Evolutionary conservation across 2,113 vertebrate genomes (phyloP).

Genomic region (Pardalotus punctatus): DNA sequence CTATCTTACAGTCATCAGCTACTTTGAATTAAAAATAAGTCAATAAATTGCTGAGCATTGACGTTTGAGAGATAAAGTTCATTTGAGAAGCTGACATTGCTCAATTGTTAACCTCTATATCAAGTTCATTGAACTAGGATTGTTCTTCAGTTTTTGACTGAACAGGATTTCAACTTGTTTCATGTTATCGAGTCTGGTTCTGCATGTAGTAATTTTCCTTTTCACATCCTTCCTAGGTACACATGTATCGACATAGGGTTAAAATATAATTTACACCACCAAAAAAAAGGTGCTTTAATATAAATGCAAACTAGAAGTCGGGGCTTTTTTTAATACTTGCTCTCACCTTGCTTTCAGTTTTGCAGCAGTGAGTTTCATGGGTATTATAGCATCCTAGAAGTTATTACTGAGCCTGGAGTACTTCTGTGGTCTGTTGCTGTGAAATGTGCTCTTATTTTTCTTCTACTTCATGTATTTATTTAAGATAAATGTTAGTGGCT

Average conservation of each 20-base stretch:
- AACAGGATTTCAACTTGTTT: not conserved
- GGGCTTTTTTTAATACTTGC: not conserved
- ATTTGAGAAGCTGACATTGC: not conserved
- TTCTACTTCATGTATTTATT: not conserved
- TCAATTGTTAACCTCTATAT: not conserved
- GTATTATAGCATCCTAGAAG: not conserved
- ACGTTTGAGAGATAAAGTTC: not conserved
- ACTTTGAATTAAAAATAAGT: not conserved
- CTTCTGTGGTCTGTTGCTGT: not conserved
- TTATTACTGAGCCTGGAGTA: not conserved
- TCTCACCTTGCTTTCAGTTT: not conserved
- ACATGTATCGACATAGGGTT: not conserved
- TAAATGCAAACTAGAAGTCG: not conserved
- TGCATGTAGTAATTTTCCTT: not conserved
- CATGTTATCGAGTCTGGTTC: not conserved
- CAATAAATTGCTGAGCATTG: not conserved
- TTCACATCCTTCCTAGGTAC: not conserved
- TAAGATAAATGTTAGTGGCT: not conserved
- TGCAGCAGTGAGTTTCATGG: not conserved
- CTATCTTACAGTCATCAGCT: not conserved
- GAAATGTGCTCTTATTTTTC: not conserved
- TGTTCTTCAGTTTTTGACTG: not conserved
- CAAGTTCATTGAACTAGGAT: not conserved
- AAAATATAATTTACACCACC: not conserved
- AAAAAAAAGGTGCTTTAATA: not conserved